phyloP scores from a whole-genome alignment of 2,113 vertebrate species.

The Equus przewalskii region DNA sequence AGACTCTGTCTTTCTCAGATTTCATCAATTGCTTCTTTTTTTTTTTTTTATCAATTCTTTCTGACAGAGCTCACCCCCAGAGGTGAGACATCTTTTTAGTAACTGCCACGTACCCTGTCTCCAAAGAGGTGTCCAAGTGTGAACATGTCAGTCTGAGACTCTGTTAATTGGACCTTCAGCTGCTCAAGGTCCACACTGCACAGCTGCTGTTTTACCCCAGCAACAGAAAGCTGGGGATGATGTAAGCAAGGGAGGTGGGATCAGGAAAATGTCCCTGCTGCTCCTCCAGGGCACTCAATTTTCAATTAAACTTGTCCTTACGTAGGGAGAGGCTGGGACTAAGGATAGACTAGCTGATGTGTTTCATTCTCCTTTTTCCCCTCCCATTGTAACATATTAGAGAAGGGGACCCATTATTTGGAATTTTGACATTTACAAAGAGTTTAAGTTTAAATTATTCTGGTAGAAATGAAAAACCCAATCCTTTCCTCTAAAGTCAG shows the following conservation, averaged over 20 bases:
- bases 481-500: constrained; percentile 15
- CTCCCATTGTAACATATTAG: neutral
- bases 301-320: neutral
- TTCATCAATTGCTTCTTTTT: neutral
- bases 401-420: neutral
- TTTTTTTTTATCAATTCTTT: neutral
- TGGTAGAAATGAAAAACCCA: neutral
- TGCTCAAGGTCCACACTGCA: neutral
- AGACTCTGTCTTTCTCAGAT: neutral
- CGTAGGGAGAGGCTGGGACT: neutral
- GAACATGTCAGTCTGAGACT: neutral
- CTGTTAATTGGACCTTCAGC: constrained; percentile 22
- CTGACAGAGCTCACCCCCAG: neutral
- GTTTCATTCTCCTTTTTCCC: neutral
- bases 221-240: neutral
- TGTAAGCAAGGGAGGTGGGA: neutral
- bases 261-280: neutral
- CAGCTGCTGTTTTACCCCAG: neutral
- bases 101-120: neutral
- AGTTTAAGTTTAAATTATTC: constrained; percentile 21
- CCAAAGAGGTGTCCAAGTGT: constrained; percentile 49
- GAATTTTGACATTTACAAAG: constrained; percentile 7
- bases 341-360: neutral
- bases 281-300: neutral
- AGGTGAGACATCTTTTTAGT: neutral